Evolutionary conservation across 2,888 invertebrate genomes (phyloP), one percentile per base, ranked within the genome.

Genomic region (Sylvicola fuscatus): DNA sequence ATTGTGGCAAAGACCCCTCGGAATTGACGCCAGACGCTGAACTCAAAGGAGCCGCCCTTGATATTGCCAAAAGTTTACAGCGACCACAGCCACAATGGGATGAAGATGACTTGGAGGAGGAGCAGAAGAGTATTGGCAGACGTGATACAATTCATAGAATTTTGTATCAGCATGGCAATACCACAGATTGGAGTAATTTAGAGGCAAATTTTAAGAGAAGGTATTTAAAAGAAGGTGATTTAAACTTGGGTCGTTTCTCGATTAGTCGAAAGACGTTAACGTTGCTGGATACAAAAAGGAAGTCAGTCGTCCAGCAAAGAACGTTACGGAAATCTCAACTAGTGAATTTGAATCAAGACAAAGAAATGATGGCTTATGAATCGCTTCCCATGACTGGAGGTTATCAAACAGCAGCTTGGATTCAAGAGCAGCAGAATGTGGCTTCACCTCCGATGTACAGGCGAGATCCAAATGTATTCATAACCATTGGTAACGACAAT

Each of bases 31-130:
- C 64, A n/a, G 61, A 64, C 34, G 62, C 63, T 15, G 60, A 69
- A 42, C 58, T 70, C 14, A 61, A 63, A 36, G 66, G 68, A 40
- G 66, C 66, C 48, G 70, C 69, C 0, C 65, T 72, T n/a, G 65
- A 67, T 44, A 69, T 72, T 35, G 72, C 68, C 1, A 52, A 61
- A 6, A 60, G 64, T 35, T 45, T 72, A 34, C 72, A 71, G 47
- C 52, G 60, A 12, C 55, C 63, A 8, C 53, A 52, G 38, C 50
- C 38, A 3, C 38, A 53, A 14, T 44, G 52, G 21, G 54, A 53
- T 30, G 56, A 55, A 13, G 53, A 54, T 4, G 50, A 54, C 31
- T 49, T 43, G 3, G 42, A 48, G 12, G 44, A 43, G 3, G 45
- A 46, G 11, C 45, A 46, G 13, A 41, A 44, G 11, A 42, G 44